Base-by-base conservation (phyloP, 2,797 vertebrate species). In the Lepilemur ruficaudatus region DNA sequence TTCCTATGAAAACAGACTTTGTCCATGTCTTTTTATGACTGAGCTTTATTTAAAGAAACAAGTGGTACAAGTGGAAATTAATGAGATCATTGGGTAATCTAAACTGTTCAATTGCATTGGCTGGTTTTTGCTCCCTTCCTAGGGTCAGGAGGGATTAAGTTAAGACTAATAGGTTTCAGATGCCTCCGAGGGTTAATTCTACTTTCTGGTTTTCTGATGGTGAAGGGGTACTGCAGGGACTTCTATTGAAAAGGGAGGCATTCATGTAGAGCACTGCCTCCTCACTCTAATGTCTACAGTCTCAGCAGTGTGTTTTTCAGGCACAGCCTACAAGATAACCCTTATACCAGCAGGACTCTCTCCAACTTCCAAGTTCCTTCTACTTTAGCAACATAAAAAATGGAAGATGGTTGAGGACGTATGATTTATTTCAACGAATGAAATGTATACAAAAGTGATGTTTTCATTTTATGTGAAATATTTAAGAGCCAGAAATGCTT, bases 211-310 rank as follows among this genome's bases (percentile, higher is more conserved):
- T 82, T 32, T 86, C 18, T 80, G 41, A 11, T 30, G 72, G 2
- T 55, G 9, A 69, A 11, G 5, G 5, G 25, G 10, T 88, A 14
- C 10, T 57, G 2, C 13, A 38, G 11, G 4, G 7, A 23, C 11
- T 78, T 12, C 35, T 35, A 70, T 22, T 22, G 12, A 93, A 57
- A 22, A 5, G 5, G 32, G 25, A 72, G 12, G 15, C 2, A 15
- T 3, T 61, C 10, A 20, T 1, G 6, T 18, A 46, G n/a, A 55
- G n/a, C n/a, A 85, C 7, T 7, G 25, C 41, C 25, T 82, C 7
- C 22, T 35, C 10, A 2, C 3, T 5, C 22, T 48, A 1, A 1
- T 4, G n/a, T 43, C 32, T 55, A 12, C 2, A 32, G n/a, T 59
- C 9, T 8, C 4, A n/a, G 9, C 3, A 61, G 1, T 48, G 28